Evolutionary conservation across 2,797 vertebrate genomes (phyloP).

Genomic region (Alcedo atthis): DNA sequence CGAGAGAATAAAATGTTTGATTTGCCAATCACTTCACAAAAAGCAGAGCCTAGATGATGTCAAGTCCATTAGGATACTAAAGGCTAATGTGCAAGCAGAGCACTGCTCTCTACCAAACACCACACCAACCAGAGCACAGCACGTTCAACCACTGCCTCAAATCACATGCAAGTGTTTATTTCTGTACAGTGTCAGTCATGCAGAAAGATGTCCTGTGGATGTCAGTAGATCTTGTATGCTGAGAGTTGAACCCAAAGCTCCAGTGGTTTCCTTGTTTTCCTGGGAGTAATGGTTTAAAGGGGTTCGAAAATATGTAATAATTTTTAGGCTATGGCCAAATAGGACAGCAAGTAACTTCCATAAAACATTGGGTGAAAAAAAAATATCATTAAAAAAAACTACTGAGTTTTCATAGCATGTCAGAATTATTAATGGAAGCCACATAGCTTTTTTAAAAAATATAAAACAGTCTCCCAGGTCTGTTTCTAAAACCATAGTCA

Average conservation of each 20-base stretch:
- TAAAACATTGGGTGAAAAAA: neutral
- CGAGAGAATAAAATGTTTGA: neutral
- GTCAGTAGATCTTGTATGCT: neutral
- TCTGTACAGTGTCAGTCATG: neutral
- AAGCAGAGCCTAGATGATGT: neutral
- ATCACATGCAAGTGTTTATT: neutral
- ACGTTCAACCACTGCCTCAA: neutral
- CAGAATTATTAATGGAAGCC: neutral
- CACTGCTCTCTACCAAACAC: neutral
- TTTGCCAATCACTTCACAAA: constrained; percentile 7
- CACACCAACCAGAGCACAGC: neutral
- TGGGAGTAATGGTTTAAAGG: neutral
- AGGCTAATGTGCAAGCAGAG: neutral
- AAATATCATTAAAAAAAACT: too few species aligned
- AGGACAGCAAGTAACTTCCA: neutral
- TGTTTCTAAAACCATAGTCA: neutral
- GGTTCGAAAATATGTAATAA: neutral
- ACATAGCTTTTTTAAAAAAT: neutral
- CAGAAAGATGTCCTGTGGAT: neutral
- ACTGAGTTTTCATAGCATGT: neutral
- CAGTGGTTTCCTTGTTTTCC: neutral
- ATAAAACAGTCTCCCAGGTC: neutral
- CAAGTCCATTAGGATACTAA: neutral
- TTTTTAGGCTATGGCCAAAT: neutral
- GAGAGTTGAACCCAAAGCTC: neutral